phyloP scores from a whole-genome alignment of 2,113 vertebrate species.

The Abramis brama region DNA sequence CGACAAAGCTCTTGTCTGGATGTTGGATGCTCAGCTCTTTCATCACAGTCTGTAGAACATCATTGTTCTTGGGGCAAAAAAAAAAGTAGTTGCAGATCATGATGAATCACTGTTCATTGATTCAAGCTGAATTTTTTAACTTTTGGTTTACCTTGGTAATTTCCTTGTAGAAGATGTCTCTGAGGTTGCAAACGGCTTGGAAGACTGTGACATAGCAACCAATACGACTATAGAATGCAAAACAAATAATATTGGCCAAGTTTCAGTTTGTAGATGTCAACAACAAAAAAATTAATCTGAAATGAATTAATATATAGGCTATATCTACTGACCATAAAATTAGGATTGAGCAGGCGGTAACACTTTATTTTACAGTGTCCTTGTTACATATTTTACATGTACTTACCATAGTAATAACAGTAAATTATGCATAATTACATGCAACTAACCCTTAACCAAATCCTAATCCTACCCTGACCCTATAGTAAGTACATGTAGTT shows the following conservation, averaged over 20 bases:
- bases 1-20: conserved; percentile 86
- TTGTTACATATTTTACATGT: too few species aligned
- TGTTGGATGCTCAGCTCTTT: conserved; percentile 89
- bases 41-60: conserved; percentile 85
- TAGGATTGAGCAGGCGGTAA: too few species aligned
- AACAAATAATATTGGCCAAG: neutral
- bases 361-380: too few species aligned
- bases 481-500: too few species aligned
- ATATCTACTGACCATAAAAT: too few species aligned
- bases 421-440: too few species aligned
- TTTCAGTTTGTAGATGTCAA: neutral
- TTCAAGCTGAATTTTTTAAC: neutral
- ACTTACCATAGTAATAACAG: too few species aligned
- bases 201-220: conserved; percentile 90
- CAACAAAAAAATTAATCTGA: too few species aligned
- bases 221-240: conserved; percentile 80
- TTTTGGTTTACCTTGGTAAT: conserved; percentile 82
- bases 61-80: conserved; percentile 82
- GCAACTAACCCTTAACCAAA: too few species aligned
- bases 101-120: neutral
- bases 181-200: conserved; percentile 87
- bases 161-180: conserved; percentile 90
- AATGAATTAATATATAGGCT: too few species aligned
- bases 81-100: neutral
- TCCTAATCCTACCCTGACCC: too few species aligned